Percentiles rank a stretch among this genome's conserved stretches.
phyloP scores from a whole-genome alignment of 2,113 vertebrate species.

The Circaetus gallicus region DNA sequence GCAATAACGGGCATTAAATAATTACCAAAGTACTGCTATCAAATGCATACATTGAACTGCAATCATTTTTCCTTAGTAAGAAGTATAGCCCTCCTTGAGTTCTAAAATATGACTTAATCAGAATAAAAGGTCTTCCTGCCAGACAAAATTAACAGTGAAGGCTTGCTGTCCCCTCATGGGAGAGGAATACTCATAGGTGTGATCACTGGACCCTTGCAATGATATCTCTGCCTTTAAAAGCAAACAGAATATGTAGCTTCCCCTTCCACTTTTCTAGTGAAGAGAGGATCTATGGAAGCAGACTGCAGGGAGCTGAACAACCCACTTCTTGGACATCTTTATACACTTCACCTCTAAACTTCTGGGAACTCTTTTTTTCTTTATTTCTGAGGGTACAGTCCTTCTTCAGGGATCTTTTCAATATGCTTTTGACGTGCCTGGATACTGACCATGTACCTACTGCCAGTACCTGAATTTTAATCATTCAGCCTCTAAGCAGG shows the following conservation, averaged over 20 bases:
- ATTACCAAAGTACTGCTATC: neutral
- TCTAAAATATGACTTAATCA: neutral
- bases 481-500: neutral
- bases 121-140: neutral
- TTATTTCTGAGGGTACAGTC: neutral
- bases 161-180: rapidly evolving
- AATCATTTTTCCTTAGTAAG: neutral
- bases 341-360: neutral
- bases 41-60: neutral
- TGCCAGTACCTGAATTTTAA: neutral
- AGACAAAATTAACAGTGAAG: neutral
- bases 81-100: neutral
- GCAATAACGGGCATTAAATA: neutral
- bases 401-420: neutral
- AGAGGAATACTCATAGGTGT: neutral
- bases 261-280: neutral
- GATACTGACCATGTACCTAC: neutral
- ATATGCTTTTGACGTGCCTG: neutral
- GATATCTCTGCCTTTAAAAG: neutral
- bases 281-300: neutral
- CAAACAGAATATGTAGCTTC: neutral
- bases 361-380: neutral
- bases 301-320: neutral
- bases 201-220: neutral
- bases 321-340: neutral